A percentile compares a stretch with the other conserved stretches of the same genome.
phyloP scores from a whole-genome alignment of 2,888 invertebrate species.

The Saturnia japonica region DNA sequence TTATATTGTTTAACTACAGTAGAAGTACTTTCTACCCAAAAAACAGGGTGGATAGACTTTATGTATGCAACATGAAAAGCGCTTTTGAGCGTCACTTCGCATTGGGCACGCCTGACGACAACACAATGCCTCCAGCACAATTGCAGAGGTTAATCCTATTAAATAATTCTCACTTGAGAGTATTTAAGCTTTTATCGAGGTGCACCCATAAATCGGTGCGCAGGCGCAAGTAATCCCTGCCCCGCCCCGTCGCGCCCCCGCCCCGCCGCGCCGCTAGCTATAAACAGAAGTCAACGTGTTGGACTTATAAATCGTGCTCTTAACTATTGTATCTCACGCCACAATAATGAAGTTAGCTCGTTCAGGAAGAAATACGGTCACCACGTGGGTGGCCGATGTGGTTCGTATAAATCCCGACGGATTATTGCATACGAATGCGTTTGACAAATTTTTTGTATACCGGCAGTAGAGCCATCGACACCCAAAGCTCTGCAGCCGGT shows the following conservation, averaged over 20 bases:
- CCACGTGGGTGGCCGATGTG: slow-evolving; percentile 78
- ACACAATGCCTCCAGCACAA: slow-evolving; percentile 23
- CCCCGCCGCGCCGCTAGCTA: slow-evolving; percentile 72
- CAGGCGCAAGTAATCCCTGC: slow-evolving; percentile 77
- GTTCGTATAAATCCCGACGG: slow-evolving; percentile 71
- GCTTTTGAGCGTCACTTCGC: slow-evolving; percentile 1
- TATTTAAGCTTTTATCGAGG: slow-evolving; percentile 82
- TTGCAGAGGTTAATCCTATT: slow-evolving; percentile 53
- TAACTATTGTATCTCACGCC: slow-evolving; percentile 82
- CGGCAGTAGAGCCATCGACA: slow-evolving; percentile 61
- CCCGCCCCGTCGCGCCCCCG: slow-evolving; percentile 67
- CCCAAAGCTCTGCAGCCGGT: slow-evolving; percentile 57
- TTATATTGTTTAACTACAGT: neutral
- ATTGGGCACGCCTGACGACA: slow-evolving; percentile 11
- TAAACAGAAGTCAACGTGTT: slow-evolving; percentile 82
- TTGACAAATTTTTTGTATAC: slow-evolving; percentile 70
- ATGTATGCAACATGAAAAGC: neutral
- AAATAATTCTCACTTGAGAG: slow-evolving; percentile 74
- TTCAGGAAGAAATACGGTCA: slow-evolving; percentile 78
- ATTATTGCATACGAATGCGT: slow-evolving; percentile 72
- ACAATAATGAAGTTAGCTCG: slow-evolving; percentile 82
- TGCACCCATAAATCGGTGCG: slow-evolving; percentile 76
- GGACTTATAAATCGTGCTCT: slow-evolving; percentile 81
- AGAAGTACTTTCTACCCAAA: neutral
- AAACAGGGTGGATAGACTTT: neutral